Evolutionary conservation across 1,140 invertebrate species (phyloP).

Genomic region (Cherax quadricarinatus): DNA sequence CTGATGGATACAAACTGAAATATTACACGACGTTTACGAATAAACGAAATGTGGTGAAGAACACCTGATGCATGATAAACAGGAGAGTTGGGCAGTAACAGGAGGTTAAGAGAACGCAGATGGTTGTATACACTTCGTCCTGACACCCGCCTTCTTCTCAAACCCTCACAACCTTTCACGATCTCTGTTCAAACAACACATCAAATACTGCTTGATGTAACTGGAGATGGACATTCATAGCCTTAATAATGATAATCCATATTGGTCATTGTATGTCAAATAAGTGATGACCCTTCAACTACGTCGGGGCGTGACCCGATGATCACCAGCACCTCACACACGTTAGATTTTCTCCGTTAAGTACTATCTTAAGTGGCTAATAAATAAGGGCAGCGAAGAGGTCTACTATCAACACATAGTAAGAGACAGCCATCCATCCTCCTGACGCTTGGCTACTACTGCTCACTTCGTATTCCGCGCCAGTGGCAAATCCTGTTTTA

Average conservation of each 20-base stretch:
- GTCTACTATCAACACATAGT: background rate
- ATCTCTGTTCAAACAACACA: background rate
- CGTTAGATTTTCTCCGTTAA: background rate
- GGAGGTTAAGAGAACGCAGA: background rate
- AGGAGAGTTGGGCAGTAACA: background rate
- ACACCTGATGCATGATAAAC: background rate
- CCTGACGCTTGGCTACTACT: background rate
- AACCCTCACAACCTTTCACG: conserved; percentile 1
- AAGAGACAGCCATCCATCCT: background rate
- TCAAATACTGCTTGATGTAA: background rate
- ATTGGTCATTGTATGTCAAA: background rate
- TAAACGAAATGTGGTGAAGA: background rate
- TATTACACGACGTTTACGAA: background rate
- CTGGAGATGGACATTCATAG: background rate
- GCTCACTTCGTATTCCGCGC: background rate
- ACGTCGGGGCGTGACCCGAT: background rate
- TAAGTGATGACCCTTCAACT: background rate
- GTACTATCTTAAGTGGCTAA: background rate
- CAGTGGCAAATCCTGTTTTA: background rate
- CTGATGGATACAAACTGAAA: background rate
- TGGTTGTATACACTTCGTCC: background rate
- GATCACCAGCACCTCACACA: background rate
- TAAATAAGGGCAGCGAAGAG: background rate
- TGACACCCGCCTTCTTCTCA: background rate
- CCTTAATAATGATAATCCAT: background rate